Base-by-base conservation (phyloP, 2,888 invertebrate species). In the Caenorhabditis virilis region DNA sequence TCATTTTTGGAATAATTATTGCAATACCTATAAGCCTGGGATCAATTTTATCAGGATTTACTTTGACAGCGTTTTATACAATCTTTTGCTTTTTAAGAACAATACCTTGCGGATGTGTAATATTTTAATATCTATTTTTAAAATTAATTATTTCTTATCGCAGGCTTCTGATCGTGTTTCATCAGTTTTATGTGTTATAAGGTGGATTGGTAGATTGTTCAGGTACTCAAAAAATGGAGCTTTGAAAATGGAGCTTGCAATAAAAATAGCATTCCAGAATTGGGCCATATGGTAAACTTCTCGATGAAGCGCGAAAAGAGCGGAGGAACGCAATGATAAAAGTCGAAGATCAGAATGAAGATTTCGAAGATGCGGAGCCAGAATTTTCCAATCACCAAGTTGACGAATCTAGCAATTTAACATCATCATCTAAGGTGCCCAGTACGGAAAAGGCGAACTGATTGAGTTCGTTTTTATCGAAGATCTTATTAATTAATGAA, bases 261-360 rank as follows among this genome's bases (percentile, higher is more conserved):
- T 6, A 11, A 11, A 5, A 38, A 6, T 38, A 16, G n/a, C 7
- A 11, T 36, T 48, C 38, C 45, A 57, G 63, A 39, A 48, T 64
- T n/a, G 64, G 64, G 16, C 59, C 64, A 3, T 64, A 59, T 41
- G 64, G 50, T 4, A 51, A 25, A 39, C 36, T 64, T 18, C 15
- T 64, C 18, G 36, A 51, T 20, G 64, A 64, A 26, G 64, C 64
- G 0, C 25, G 51, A 36, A 26, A 26, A 50, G 51, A 57, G 9
- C 38, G 57, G 20, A 36, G 38, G 6, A 58, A 53, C 22, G 62
- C 62, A 11, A 16, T 57, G 15, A 4, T 48, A 30, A 62, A 62
- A 33, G 13, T 62, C 51, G 62, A 62, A 43, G 53, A 56, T 20
- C 55, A 62, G 23, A 45, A 52, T 15, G 61, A 62, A 27, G 61